A percentile compares a stretch with the other conserved stretches of the same genome.
phyloP scores from a whole-genome alignment of 2,888 invertebrate genomes.

The Eurois occulta region DNA sequence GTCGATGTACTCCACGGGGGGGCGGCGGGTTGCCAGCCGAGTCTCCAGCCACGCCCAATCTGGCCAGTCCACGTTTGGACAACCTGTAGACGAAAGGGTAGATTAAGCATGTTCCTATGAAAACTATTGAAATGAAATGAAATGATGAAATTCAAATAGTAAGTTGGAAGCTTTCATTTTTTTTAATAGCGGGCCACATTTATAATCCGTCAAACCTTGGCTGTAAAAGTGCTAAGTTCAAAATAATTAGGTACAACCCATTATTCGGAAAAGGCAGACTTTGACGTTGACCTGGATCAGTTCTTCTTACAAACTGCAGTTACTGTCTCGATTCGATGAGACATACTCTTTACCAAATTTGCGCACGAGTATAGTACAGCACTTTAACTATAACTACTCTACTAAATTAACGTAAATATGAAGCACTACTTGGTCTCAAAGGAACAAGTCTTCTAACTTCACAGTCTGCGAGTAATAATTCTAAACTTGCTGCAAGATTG shows the following conservation, averaged over 20 bases:
- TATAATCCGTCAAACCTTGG: not conserved
- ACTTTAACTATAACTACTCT: no score
- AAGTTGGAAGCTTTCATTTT: not conserved
- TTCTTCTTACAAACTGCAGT: not conserved
- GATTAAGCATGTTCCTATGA: not conserved
- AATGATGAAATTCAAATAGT: not conserved
- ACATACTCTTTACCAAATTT: not conserved
- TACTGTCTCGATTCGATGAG: not conserved
- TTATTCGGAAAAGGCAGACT: not conserved
- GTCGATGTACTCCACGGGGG: slow-evolving; percentile 96
- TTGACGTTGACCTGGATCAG: not conserved
- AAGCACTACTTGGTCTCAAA: slow-evolving; percentile 2
- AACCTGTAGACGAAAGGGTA: slow-evolving; percentile 88
- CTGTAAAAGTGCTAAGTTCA: no score
- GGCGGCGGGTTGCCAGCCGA: slow-evolving; percentile 90
- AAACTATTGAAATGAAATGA: no score
- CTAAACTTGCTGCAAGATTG: slow-evolving; percentile 7
- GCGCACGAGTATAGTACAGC: no score
- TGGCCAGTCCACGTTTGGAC: slow-evolving; percentile 95
- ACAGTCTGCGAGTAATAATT: slow-evolving; percentile 32
- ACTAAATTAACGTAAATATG: not conserved
- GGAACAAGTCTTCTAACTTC: slow-evolving; percentile 10
- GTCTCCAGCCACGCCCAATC: slow-evolving; percentile 92
- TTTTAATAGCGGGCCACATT: not conserved
- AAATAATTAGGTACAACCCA: not conserved